A percentile compares a stretch with the other conserved stretches of the same genome.
These are phyloP conservation scores for Calameuta filiformis DNA, from an alignment of 2,888 invertebrate genomes.

Conservation along the genomic window DNA sequence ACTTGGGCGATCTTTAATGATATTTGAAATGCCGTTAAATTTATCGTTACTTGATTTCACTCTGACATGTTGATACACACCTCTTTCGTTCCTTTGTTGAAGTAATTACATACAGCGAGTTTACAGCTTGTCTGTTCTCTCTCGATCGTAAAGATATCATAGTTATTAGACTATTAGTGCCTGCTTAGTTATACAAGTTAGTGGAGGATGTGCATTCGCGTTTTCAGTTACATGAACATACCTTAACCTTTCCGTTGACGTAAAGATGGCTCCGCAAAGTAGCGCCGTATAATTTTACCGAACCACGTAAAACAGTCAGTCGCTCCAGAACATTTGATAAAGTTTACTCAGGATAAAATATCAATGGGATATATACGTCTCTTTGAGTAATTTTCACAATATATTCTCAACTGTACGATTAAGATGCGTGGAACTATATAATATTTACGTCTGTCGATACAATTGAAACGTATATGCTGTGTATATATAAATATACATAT, in stretches of 20 bases:
- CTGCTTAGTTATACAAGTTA: background rate
- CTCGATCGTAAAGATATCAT: background rate
- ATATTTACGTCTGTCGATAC: background rate
- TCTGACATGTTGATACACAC: background rate
- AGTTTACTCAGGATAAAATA: background rate
- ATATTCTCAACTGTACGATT: background rate
- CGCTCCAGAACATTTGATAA: background rate
- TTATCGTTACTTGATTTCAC: background rate
- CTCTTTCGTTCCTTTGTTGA: background rate
- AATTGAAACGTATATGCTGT: background rate
- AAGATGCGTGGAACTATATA: background rate
- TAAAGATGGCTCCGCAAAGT: background rate
- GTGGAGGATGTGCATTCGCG: background rate
- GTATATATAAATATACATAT: background rate
- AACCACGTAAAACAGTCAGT: background rate
- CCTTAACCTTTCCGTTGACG: background rate
- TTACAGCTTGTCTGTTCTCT: background rate
- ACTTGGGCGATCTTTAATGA: background rate
- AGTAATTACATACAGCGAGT: background rate
- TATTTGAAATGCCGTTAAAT: background rate
- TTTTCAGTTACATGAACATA: background rate
- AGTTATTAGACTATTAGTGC: background rate
- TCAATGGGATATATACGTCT: background rate
- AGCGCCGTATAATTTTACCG: background rate
- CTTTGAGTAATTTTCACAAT: background rate